Percentiles rank a stretch among this genome's conserved stretches.
phyloP scores from a whole-genome alignment of 1,140 invertebrate species.

The Triops longicaudatus region DNA sequence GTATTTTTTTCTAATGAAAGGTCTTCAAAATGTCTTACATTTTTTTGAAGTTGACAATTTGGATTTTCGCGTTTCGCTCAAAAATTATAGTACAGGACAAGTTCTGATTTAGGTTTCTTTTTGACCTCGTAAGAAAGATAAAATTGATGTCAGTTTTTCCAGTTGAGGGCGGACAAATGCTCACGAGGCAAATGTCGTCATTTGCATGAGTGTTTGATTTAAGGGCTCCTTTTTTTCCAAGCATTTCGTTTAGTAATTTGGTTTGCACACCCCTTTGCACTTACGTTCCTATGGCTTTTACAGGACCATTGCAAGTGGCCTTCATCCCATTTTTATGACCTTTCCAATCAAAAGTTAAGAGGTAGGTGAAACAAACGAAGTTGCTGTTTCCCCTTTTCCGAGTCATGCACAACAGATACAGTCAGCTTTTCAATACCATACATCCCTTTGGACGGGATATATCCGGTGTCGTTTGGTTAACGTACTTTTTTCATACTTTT shows the following conservation, averaged over 20 bases:
- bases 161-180: neutral
- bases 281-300: neutral
- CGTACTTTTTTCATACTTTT: too few species aligned
- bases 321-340: conserved; percentile 2
- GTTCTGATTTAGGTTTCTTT: neutral
- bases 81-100: too few species aligned
- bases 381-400: neutral
- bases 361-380: neutral
- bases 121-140: neutral
- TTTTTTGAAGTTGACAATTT: too few species aligned
- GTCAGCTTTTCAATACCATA: too few species aligned
- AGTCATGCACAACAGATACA: neutral
- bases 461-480: too few species aligned
- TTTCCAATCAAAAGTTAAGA: neutral
- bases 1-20: too few species aligned
- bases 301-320: neutral
- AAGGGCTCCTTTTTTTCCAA: neutral
- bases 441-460: too few species aligned
- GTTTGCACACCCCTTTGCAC: neutral
- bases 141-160: neutral
- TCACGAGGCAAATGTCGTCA: neutral
- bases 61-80: too few species aligned
- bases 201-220: conserved; percentile 6
- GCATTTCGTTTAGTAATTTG: neutral
- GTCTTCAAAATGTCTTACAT: too few species aligned